phyloP scores from a whole-genome alignment of 92 coral and sea anemone species.

The Desmophyllum pertusum region DNA sequence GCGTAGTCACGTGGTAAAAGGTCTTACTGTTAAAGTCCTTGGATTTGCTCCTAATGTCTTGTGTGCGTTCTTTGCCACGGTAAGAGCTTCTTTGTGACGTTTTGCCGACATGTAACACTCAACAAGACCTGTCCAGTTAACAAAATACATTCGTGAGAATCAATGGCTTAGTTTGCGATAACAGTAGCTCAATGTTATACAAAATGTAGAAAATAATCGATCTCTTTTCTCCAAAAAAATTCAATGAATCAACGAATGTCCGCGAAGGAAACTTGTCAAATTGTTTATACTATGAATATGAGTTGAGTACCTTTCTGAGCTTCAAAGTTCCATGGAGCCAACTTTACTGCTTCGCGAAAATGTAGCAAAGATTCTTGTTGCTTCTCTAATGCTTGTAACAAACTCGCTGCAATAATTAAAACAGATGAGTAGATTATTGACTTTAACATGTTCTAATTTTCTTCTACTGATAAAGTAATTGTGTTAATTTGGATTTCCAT shows the following conservation, averaged over 20 bases:
- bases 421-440: neutral
- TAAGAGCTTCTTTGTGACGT: conserved; percentile 87
- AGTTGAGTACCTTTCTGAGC: conserved; percentile 90
- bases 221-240: neutral
- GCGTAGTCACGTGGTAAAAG: neutral
- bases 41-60: conserved; percentile 90
- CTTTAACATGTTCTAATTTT: neutral
- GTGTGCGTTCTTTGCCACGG: conserved; percentile 93
- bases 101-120: conserved; percentile 90
- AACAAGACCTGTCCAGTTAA: conserved; percentile 73
- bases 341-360: conserved; percentile 91
- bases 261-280: neutral
- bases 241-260: neutral
- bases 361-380: conserved; percentile 90
- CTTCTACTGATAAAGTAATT: no score
- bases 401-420: conserved; percentile 66
- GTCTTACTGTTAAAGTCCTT: conserved; percentile 87
- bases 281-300: neutral
- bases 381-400: conserved; percentile 85
- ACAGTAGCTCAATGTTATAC: neutral
- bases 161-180: neutral
- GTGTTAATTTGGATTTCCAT: neutral
- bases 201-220: neutral
- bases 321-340: conserved; percentile 94
- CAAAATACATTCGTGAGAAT: neutral